Evolutionary conservation across 2,888 invertebrate genomes (phyloP).

Genomic region (Drosophila barbarae): DNA sequence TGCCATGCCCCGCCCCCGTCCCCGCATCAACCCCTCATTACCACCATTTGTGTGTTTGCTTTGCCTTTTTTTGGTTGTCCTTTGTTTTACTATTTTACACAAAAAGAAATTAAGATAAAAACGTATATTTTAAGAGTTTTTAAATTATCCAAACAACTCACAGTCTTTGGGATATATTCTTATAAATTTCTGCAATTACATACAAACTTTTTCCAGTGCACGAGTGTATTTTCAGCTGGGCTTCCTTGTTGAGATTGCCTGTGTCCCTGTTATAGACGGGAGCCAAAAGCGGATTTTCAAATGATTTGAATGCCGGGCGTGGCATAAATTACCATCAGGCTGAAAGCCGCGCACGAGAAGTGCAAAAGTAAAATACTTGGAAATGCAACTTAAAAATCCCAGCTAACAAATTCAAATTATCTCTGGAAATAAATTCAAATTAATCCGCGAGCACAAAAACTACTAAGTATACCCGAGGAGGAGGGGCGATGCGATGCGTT

Average conservation of each 20-base stretch:
- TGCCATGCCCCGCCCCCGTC: background rate
- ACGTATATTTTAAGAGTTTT: background rate
- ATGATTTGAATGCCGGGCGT: constrained; percentile 33
- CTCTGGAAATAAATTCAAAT: constrained; percentile 43
- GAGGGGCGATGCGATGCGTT: background rate
- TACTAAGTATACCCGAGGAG: constrained; percentile 24
- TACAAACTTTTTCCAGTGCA: background rate
- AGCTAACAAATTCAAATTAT: constrained; percentile 51
- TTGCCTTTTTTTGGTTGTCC: background rate
- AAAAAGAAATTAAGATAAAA: background rate
- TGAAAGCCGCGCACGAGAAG: background rate
- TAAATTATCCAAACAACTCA: too few species aligned
- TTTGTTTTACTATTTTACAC: constrained; percentile 18
- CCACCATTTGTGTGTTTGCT: constrained; percentile 8
- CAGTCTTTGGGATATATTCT: too few species aligned
- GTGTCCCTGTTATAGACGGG: constrained; percentile 28
- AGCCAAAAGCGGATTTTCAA: constrained; percentile 46
- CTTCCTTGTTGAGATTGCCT: constrained; percentile 28
- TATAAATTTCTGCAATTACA: background rate
- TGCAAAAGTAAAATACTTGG: constrained; percentile 38
- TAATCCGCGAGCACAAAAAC: constrained; percentile 43
- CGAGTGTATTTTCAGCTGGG: background rate
- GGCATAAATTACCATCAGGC: constrained; percentile 36
- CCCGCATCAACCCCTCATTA: constrained; percentile 23
- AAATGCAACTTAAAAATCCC: constrained; percentile 44